A percentile compares a stretch with the other conserved stretches of the same genome.
Conservation (phyloP, 2,113 vertebrate genomes). For the Onychostruthus taczanowskii region DNA sequence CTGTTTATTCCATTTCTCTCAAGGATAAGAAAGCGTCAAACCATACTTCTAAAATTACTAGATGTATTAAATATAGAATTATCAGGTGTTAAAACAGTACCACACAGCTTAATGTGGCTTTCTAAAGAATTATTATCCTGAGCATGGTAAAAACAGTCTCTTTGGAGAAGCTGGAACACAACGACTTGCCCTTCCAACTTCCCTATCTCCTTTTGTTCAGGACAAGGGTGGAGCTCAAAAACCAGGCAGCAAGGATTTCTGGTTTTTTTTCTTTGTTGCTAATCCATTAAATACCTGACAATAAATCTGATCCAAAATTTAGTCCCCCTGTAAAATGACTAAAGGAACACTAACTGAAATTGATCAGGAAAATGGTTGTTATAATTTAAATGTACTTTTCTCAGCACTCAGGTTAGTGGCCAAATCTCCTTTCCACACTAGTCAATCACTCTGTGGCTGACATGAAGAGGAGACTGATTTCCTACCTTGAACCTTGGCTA, state of each 20-base stretch:
- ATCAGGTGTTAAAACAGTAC: background rate
- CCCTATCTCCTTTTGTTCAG: background rate
- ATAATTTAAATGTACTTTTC: background rate
- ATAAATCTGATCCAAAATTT: constrained; percentile 47
- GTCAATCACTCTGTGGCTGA: background rate
- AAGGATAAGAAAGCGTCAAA: background rate
- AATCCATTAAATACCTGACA: constrained; percentile 34
- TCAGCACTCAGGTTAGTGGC: background rate
- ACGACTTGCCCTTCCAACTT: background rate
- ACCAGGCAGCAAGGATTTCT: background rate
- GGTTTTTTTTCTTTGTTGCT: background rate
- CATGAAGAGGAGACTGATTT: background rate
- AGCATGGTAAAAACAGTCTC: background rate
- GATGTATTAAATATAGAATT: background rate
- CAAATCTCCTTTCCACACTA: background rate
- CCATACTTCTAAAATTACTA: constrained; percentile 6
- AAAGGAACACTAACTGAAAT: background rate
- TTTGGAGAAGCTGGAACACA: background rate
- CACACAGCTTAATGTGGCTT: background rate
- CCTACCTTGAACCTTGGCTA: background rate
- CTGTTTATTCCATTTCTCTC: background rate
- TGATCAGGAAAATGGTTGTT: background rate
- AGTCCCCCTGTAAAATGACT: background rate
- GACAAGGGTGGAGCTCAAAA: background rate
- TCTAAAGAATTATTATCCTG: background rate